phyloP scores from a whole-genome alignment of 1,140 invertebrate species.

The Lasioglossum baleicum region DNA sequence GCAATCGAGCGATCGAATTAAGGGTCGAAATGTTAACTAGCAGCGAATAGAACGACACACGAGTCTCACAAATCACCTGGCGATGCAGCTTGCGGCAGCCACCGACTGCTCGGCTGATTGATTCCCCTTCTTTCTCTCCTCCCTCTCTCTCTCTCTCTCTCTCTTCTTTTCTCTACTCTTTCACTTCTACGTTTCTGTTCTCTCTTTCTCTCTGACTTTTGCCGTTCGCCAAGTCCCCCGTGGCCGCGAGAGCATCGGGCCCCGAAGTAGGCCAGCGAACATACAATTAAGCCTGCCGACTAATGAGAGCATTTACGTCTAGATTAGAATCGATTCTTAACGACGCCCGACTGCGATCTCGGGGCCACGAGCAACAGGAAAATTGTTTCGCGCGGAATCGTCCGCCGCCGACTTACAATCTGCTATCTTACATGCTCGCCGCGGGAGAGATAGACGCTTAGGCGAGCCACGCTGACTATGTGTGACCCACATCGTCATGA shows the following conservation, averaged over 20 bases:
- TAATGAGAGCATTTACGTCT: conserved; percentile 19
- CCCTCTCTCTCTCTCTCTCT: too few relatives aligned
- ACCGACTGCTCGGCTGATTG: not conserved
- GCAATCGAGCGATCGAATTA: not conserved
- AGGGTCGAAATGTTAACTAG: conserved; percentile 1
- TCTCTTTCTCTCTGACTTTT: too few relatives aligned
- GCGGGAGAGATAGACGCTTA: too few relatives aligned
- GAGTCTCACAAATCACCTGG: not conserved
- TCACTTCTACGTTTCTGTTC: too few relatives aligned
- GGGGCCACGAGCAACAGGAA: not conserved
- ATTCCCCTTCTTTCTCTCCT: not conserved
- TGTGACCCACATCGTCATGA: conserved; percentile 9
- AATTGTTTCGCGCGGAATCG: not conserved
- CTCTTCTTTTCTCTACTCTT: too few relatives aligned
- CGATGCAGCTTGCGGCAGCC: not conserved
- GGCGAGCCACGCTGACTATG: not conserved
- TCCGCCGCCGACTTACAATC: not conserved
- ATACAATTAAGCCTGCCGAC: conserved; percentile 13
- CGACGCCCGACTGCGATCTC: conserved; percentile 10
- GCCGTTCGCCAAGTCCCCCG: not conserved
- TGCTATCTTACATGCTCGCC: not conserved
- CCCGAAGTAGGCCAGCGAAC: conserved; percentile 13
- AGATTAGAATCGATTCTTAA: conserved; percentile 25
- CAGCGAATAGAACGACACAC: not conserved
- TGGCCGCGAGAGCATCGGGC: not conserved